Base-by-base conservation (phyloP, 2,113 vertebrate species). In the Pipra filicauda region DNA sequence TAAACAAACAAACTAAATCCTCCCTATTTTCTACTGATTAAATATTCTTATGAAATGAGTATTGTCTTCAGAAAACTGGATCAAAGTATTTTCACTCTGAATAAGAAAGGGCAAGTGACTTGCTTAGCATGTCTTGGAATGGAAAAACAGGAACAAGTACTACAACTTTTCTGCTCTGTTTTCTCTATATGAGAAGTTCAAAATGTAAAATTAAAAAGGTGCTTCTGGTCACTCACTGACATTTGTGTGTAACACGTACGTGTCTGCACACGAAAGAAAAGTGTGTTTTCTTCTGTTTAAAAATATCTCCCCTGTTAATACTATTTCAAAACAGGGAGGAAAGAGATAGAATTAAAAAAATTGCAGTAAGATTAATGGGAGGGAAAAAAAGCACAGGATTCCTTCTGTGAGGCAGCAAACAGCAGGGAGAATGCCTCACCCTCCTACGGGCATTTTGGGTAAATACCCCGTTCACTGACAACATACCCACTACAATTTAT, bases 1-100 rank as follows among this genome's bases (percentile, higher is more conserved):
- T 98, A 98, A 98, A 97, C 97, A 97, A 98, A 98, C 96, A 97
- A 98, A 97, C 96, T 94, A 95, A 97, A 97, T 81, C 88, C 94
- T 91, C 89, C 93, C 96, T 91, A 95, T 97, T 96, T 97, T 97
- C 95, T 84, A 79, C 88, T 95, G 96, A 97, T 97, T 94, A 96
- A 97, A 96, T 97, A 94, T 97, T 96, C 90, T 94, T 73, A 87
- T 64, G 91, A 92, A 94, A 88, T 62, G 74, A 88, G 91, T 89
- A 96, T 81, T 94, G 88, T 96, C 97, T 97, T 96, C 93, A 59
- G 62, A 95, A 97, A 96, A 89, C 82, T 90, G 89, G 93, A 94
- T 96, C 94, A 92, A 96, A 96, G 88, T 85, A 85, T 88, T 96
- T 85, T 89, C 91, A 64, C 39, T 84, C 49, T 77, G 93, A 94